Evolutionary conservation across 1,140 invertebrate species (phyloP), one percentile per base, ranked within the genome.

Genomic region (Drosophila sechellia): DNA sequence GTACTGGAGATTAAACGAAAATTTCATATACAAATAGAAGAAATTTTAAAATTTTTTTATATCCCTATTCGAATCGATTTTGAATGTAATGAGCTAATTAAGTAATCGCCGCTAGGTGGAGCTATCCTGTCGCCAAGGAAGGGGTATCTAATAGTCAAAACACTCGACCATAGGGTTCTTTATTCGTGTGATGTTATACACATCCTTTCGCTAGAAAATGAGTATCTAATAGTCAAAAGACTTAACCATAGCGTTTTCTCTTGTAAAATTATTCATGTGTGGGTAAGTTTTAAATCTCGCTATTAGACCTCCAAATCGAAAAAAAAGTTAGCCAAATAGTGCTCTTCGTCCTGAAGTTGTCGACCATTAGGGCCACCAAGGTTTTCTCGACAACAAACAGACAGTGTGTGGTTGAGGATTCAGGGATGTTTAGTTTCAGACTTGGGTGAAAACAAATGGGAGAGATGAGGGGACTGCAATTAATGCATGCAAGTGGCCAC

Each of bases 401-500:
- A 17, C 48, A 34, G 6, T 15, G 25, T 13, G 25, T 10, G 27
- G 31, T 8, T 50, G 48, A 35, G 31, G 22, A 48, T 48, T 49
- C 25, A n/a, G 49, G 49, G 12, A 35, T 35, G 35, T 35, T 52
- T 4, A 52, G 49, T 35, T 52, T 35, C 31, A 35, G 49, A 31
- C 49, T 52, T 52, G 49, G 31, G 31, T 35, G 25, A n/a, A 31
- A 53, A 12, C 50, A 22, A n/a, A 13, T n/a, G 54, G n/a, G 20
- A 15, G 12, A 45, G 31, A 31, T 31, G 8, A 2, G 31, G 54
- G 10, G 40, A 27, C 11, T 45, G 34, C 49, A 54, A 46, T 66
- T 66, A 66, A 69, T 66, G 60, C 34, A 69, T 46, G 42, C 49
- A 53, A 46, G 25, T 54, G 42, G 34, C 25, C 48, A 17, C 40